Evolutionary conservation across 2,113 vertebrate genomes (phyloP).

Genomic region (Blennius ocellaris): DNA sequence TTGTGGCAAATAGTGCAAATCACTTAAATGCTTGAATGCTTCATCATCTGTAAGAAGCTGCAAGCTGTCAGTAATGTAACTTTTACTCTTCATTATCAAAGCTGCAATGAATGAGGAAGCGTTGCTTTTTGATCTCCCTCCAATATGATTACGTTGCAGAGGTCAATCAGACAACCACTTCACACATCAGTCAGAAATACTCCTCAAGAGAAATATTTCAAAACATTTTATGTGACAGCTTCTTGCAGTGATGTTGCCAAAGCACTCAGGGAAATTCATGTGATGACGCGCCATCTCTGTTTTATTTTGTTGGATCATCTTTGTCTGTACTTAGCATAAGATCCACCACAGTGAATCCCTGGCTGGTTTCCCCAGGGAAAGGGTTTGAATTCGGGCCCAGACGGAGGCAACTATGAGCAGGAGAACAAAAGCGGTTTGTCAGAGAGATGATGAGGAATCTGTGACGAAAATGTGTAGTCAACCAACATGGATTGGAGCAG

Average conservation of each 20-base stretch:
- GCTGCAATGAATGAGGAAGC: too few relatives aligned
- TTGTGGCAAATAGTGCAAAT: too few relatives aligned
- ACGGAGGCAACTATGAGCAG: slow-evolving; percentile 24
- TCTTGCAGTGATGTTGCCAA: slow-evolving; percentile 17
- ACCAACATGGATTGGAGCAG: slow-evolving; percentile 40
- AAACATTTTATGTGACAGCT: slow-evolving; percentile 20
- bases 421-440: slow-evolving; percentile 55
- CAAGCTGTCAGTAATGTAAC: too few relatives aligned
- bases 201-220: too few relatives aligned
- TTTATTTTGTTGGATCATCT: slow-evolving; percentile 36
- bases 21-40: too few relatives aligned
- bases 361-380: slow-evolving; percentile 39
- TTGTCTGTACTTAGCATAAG: slow-evolving; percentile 38
- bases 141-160: too few relatives aligned
- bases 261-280: slow-evolving; percentile 19
- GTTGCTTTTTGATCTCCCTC: too few relatives aligned
- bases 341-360: slow-evolving; percentile 48
- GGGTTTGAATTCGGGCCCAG: slow-evolving; percentile 37
- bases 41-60: too few relatives aligned
- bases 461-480: slow-evolving; percentile 43
- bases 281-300: slow-evolving; percentile 2
- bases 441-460: slow-evolving; percentile 51
- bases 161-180: too few relatives aligned
- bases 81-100: too few relatives aligned
- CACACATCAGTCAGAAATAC: too few relatives aligned